These are phyloP conservation scores for Allophyes oxyacanthae DNA, from an alignment of 2,888 invertebrate species.

Conservation along the genomic window DNA sequence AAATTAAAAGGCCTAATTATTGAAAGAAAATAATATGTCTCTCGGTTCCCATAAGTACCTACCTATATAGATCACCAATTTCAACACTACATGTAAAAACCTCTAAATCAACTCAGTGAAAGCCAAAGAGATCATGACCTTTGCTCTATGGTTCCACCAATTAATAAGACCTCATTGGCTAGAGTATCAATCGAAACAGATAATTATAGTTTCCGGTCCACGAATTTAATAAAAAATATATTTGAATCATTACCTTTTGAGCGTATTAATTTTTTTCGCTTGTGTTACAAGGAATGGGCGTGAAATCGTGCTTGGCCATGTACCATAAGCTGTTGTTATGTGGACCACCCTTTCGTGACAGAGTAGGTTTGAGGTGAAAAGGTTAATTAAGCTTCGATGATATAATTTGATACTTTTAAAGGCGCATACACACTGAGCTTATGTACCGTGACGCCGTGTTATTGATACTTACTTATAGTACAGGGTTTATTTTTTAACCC, in stretches of 20 bases:
- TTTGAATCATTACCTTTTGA: conserved; percentile 41
- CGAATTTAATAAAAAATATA: conserved; percentile 52
- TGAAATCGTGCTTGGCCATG: conserved; percentile 25
- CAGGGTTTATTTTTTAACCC: too few relatives aligned
- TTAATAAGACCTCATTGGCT: conserved; percentile 49
- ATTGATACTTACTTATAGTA: too few relatives aligned
- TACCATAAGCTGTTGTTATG: conserved; percentile 8
- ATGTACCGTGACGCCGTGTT: too few relatives aligned
- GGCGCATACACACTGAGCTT: too few relatives aligned
- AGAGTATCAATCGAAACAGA: conserved; percentile 50
- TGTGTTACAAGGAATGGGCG: conserved; percentile 53
- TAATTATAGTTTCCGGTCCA: conserved; percentile 54
- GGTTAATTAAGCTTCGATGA: too few relatives aligned
- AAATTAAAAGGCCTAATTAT: too few relatives aligned
- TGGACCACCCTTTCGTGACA: conserved; percentile 11
- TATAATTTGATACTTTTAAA: too few relatives aligned
- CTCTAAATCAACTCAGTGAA: conserved; percentile 42
- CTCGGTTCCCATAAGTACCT: too few relatives aligned
- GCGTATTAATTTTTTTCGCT: conserved; percentile 42
- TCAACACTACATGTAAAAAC: conserved; percentile 27
- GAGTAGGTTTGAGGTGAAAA: neutral
- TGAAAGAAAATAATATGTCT: too few relatives aligned
- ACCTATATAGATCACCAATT: conserved; percentile 35
- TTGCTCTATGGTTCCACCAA: conserved; percentile 31
- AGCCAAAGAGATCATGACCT: conserved; percentile 38